Percentiles rank a stretch among this genome's conserved stretches.
phyloP scores from a whole-genome alignment of 2,797 vertebrate genomes.

The Halcyon chelicuti region DNA sequence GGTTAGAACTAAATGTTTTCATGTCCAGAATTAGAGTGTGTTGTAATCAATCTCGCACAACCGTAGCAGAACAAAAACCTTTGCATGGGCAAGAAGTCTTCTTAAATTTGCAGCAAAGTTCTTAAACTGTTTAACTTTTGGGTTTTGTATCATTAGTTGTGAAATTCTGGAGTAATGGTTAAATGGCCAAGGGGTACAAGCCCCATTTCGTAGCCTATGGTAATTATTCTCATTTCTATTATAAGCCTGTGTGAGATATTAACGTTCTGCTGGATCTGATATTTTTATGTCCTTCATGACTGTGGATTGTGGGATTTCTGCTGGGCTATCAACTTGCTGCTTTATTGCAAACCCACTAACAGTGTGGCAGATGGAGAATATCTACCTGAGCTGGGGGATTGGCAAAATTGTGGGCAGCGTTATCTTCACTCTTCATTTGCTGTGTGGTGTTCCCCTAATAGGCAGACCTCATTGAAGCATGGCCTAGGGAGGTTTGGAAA shows the following conservation, averaged over 20 bases:
- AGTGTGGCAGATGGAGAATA: neutral
- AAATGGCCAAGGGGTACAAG: neutral
- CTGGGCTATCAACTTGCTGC: neutral
- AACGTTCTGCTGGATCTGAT: neutral
- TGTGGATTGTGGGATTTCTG: neutral
- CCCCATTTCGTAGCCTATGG: neutral
- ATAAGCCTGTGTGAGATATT: neutral
- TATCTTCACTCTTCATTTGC: neutral
- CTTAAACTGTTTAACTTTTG: neutral
- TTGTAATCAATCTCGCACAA: neutral
- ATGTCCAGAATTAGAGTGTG: neutral
- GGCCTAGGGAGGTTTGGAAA: neutral
- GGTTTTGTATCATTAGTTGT: neutral
- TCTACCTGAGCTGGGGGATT: neutral
- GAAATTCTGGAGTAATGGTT: neutral
- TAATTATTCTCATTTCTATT: neutral
- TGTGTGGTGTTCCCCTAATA: neutral
- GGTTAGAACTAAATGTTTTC: neutral
- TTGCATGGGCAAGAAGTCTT: neutral
- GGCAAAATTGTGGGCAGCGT: accelerated
- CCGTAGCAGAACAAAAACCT: neutral
- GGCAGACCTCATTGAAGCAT: neutral
- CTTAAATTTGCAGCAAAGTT: neutral
- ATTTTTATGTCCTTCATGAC: neutral
- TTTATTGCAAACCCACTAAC: neutral